phyloP scores from a whole-genome alignment of 2,113 vertebrate species.

The Chloropsis hardwickii region DNA sequence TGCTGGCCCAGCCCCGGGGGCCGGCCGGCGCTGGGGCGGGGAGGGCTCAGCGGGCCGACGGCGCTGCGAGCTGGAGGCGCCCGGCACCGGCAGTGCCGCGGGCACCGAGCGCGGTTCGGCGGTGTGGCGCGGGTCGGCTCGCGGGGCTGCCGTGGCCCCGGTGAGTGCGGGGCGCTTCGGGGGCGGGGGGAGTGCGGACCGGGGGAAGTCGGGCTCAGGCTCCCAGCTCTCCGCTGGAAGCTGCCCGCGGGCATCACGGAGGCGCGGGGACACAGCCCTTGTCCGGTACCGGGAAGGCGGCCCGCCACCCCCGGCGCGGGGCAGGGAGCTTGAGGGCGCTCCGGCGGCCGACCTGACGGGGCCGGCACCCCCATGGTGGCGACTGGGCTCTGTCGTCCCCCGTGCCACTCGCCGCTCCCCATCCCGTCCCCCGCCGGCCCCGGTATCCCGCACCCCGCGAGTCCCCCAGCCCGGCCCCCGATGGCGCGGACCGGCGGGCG shows the following conservation, averaged over 20 bases:
- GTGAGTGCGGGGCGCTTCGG: background rate
- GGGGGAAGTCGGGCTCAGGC: no score
- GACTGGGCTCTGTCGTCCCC: background rate
- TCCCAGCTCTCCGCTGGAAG: background rate
- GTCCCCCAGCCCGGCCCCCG: background rate
- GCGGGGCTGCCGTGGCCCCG: background rate
- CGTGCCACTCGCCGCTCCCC: background rate
- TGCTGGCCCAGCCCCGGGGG: conserved; percentile 9
- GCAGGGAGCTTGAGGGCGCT: background rate
- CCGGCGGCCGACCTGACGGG: background rate
- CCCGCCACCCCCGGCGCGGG: background rate
- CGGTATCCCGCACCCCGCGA: background rate
- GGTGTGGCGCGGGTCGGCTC: background rate
- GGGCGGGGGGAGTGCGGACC: background rate
- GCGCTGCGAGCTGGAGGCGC: background rate
- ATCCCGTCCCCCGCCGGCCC: background rate
- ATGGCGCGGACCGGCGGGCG: background rate
- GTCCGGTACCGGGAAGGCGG: background rate
- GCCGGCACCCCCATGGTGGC: background rate
- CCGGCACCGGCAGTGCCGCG: no score
- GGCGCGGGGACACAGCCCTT: background rate
- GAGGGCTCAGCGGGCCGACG: background rate
- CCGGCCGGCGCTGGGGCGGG: background rate
- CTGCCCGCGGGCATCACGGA: background rate
- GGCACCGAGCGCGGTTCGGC: no score